phyloP scores from a whole-genome alignment of 2,113 vertebrate species.

The Chitala chitala region DNA sequence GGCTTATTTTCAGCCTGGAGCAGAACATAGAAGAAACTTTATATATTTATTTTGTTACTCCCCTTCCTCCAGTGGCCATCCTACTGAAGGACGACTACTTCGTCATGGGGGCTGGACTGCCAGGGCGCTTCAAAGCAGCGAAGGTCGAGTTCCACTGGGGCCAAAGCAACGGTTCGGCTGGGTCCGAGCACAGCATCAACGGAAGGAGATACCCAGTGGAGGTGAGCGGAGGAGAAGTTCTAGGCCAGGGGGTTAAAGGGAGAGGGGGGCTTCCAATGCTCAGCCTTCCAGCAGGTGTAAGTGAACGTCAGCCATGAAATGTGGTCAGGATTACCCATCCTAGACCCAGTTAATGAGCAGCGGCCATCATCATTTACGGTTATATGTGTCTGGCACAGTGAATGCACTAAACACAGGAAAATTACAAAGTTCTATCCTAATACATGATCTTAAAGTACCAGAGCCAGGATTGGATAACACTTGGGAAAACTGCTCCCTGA shows the following conservation, averaged over 20 bases:
- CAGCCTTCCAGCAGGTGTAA: background rate
- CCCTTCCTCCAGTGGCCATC: conserved; percentile 75
- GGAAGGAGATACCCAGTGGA: conserved; percentile 84
- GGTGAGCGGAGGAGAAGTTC: conserved; percentile 63
- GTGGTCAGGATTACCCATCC: background rate
- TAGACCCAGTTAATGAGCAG: background rate
- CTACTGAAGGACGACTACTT: conserved; percentile 94
- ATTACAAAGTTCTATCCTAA: background rate
- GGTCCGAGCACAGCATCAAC: conserved; percentile 91
- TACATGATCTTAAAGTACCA: background rate
- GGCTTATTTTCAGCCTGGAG: too few species aligned
- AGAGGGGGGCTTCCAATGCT: too few species aligned
- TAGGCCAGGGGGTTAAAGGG: conserved; percentile 2
- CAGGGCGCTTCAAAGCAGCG: conserved; percentile 89
- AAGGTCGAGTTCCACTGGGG: conserved; percentile 98
- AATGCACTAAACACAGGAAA: background rate
- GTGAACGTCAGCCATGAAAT: too few species aligned
- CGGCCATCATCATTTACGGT: conserved; percentile 3
- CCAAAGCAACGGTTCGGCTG: conserved; percentile 83
- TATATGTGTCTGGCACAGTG: background rate
- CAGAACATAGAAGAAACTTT: too few species aligned
- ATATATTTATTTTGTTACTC: background rate
- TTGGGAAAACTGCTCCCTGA: too few species aligned
- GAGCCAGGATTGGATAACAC: too few species aligned
- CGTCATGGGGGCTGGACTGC: conserved; percentile 82